Percentiles rank a stretch among this genome's conserved stretches.
Conservation (phyloP, 1,140 invertebrate genomes). For the Paralvinella palmiformis region DNA sequence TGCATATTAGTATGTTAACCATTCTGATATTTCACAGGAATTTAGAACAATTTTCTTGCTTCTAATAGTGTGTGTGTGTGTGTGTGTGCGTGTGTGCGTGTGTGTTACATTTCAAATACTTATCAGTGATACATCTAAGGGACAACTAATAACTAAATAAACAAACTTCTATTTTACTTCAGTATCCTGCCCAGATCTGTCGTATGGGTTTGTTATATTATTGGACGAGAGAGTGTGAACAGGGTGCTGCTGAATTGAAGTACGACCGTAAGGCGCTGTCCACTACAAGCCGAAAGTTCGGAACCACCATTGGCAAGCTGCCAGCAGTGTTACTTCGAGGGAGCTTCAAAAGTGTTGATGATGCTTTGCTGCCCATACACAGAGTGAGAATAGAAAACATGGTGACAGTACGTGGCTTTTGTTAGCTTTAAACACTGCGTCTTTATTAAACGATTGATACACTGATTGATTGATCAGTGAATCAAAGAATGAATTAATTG, state of each 20-base stretch:
- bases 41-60: no score
- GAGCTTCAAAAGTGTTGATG: constrained; percentile 37
- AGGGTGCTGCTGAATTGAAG: constrained; percentile 40
- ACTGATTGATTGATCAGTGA: no score
- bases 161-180: constrained; percentile 11
- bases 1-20: no score
- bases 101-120: no score
- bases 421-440: no score
- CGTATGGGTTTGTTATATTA: constrained; percentile 42
- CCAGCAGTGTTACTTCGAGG: constrained; percentile 20
- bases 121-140: no score
- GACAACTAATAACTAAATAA: no score
- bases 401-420: constrained; percentile 43
- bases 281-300: constrained; percentile 38
- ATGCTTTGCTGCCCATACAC: constrained; percentile 43
- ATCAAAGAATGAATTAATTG: no score
- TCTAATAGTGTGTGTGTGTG: no score
- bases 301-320: constrained; percentile 33
- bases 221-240: constrained; percentile 48
- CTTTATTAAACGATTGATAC: no score
- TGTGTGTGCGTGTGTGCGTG: no score
- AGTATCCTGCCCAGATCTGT: constrained; percentile 49
- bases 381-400: constrained; percentile 43
- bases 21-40: no score
- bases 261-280: constrained; percentile 47